Conservation (phyloP, 2,888 invertebrate genomes). For the Oegoconia quadripuncta region DNA sequence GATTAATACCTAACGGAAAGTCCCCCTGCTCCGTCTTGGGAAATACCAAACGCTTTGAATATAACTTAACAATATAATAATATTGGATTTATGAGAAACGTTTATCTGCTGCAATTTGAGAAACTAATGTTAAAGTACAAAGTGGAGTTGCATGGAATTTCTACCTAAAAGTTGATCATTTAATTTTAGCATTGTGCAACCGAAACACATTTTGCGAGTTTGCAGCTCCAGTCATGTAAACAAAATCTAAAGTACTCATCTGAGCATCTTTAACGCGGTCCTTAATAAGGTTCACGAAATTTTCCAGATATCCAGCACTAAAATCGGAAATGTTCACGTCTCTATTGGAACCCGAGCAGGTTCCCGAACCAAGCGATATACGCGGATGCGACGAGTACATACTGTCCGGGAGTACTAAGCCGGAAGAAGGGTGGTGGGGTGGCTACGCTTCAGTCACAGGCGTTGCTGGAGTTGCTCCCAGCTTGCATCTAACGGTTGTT, state of each 20-base stretch:
- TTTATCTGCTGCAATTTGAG: background rate
- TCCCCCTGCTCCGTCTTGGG: conserved; percentile 43
- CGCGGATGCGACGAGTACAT: conserved; percentile 78
- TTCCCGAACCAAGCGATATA: conserved; percentile 81
- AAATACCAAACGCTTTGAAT: conserved; percentile 31
- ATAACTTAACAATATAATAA: conserved; percentile 2
- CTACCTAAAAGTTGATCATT: no score
- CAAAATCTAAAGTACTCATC: no score
- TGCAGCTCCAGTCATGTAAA: no score
- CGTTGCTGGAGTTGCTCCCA: conserved; percentile 88
- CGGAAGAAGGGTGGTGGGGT: conserved; percentile 88
- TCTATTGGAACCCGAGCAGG: conserved; percentile 82
- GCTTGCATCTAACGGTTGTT: conserved; percentile 87
- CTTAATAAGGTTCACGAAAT: no score
- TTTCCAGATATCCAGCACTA: conserved; percentile 82
- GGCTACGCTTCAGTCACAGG: conserved; percentile 93
- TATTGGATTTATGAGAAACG: conserved; percentile 6
- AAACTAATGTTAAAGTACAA: no score
- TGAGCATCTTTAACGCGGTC: no score
- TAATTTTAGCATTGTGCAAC: no score
- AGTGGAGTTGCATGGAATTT: no score
- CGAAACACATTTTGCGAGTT: no score
- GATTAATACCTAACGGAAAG: conserved; percentile 66
- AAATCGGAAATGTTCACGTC: conserved; percentile 91
- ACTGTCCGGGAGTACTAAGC: conserved; percentile 47